Evolutionary conservation across 2,888 invertebrate genomes (phyloP), one percentile per base, ranked within the genome.

Genomic region (Hartigia nigra): DNA sequence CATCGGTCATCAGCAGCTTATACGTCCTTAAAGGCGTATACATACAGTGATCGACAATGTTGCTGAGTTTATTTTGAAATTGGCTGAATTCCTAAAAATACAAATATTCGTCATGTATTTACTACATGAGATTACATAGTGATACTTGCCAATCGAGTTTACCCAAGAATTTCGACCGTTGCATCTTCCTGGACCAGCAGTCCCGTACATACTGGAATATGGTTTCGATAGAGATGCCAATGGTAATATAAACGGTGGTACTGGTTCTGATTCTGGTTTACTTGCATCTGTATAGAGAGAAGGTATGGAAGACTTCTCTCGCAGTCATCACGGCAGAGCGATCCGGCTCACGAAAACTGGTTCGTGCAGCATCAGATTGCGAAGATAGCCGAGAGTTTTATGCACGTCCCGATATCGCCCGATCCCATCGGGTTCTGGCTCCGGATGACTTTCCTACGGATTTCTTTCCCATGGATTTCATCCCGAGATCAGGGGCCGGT

Each of bases 331-430:
- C 72, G 72, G 72, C 31, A 32, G 72, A 72, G 14, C 72, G 72
- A 72, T 72, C 72, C 72, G 72, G 72, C 72, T 72, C 31, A 88
- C 88, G 88, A 90, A 90, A 90, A 90, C 90, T 90, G 90, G 90
- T 90, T 90, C 90, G 90, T 87, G 87, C 87, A 88, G 90, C 89
- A 88, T 90, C 90, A 90, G 90, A 90, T 90, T 88, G 90, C 90
- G 84, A 90, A 90, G 90, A 90, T 90, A 90, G 86, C 82, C 82
- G 86, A 88, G 86, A 88, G 88, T 89, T 90, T 90, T 90, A 90
- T 89, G 88, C 85, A 83, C 84, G 81, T 74, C 69, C 69, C 83
- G 84, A 83, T 90, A 90, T 90, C 91, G 85, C 80, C 77, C 81
- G 83, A 87, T 87, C 90, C 90, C 88, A 90, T 90, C 90, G 89